phyloP scores from a whole-genome alignment of 1,140 invertebrate genomes.

The Frieseomelitta varia region DNA sequence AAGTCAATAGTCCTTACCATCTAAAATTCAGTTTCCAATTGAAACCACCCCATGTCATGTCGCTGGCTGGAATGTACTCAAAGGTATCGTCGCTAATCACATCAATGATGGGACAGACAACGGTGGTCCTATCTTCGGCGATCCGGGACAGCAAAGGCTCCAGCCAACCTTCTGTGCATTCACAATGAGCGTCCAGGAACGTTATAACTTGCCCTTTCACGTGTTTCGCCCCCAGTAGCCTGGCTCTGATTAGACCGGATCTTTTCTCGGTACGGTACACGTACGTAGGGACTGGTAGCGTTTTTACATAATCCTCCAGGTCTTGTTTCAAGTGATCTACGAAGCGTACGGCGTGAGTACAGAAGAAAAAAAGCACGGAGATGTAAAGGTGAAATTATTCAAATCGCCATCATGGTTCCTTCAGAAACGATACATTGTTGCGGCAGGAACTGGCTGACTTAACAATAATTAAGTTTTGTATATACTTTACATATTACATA shows the following conservation, averaged over 20 bases:
- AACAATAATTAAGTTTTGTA: background rate
- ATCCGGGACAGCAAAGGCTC: constrained; percentile 95
- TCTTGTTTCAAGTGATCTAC: constrained; percentile 92
- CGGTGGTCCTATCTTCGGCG: constrained; percentile 94
- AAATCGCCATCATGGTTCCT: background rate
- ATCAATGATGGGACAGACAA: constrained; percentile 99
- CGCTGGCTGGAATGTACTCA: constrained; percentile 96
- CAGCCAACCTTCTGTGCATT: constrained; percentile 97
- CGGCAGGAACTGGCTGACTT: background rate
- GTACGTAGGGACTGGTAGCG: constrained; percentile 91
- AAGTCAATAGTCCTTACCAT: constrained; percentile 85
- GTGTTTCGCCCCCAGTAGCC: constrained; percentile 94
- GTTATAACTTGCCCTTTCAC: constrained; percentile 97
- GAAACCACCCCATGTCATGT: constrained; percentile 98
- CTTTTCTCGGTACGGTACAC: constrained; percentile 94
- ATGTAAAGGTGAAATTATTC: background rate
- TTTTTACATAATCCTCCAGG: constrained; percentile 94
- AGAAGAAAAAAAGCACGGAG: background rate
- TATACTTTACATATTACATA: too few species aligned
- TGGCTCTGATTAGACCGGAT: constrained; percentile 95
- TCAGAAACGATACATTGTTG: background rate
- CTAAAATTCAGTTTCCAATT: constrained; percentile 99
- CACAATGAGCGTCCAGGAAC: constrained; percentile 98
- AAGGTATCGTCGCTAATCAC: constrained; percentile 99
- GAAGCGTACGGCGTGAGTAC: background rate